phyloP scores from a whole-genome alignment of 2,797 vertebrate genomes.

The Artibeus jamaicensis region DNA sequence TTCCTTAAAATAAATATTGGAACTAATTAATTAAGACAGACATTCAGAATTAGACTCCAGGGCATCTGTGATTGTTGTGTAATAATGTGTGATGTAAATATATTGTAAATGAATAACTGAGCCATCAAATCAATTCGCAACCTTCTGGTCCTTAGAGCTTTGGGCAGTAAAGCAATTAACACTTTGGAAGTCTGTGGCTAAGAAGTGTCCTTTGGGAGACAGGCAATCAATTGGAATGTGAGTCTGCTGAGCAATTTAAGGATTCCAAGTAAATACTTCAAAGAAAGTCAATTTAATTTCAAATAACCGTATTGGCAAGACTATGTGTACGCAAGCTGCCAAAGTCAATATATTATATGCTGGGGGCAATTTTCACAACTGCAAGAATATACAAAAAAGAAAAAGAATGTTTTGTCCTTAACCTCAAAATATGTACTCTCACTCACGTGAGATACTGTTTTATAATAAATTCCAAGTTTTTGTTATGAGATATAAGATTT shows the following conservation, averaged over 20 bases:
- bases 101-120: conserved; percentile 45
- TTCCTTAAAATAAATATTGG: background rate
- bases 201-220: conserved; percentile 26
- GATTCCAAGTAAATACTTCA: conserved; percentile 63
- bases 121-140: conserved; percentile 10
- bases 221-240: conserved; percentile 31
- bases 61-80: background rate
- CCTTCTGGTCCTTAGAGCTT: conserved; percentile 4
- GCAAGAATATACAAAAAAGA: background rate
- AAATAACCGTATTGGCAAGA: conserved; percentile 45
- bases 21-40: background rate
- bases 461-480: background rate
- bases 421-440: background rate
- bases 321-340: background rate
- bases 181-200: conserved; percentile 37
- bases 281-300: conserved; percentile 62
- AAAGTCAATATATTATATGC: conserved; percentile 16
- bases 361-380: conserved; percentile 13
- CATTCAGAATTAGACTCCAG: conserved; percentile 8
- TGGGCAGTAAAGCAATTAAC: conserved; percentile 54
- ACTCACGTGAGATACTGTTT: background rate
- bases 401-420: background rate
- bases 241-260: conserved; percentile 34
- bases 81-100: conserved; percentile 30
- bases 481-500: background rate